These are phyloP conservation scores for Drosophila anomelani DNA, from an alignment of 2,888 invertebrate species.

Conservation along the genomic window DNA sequence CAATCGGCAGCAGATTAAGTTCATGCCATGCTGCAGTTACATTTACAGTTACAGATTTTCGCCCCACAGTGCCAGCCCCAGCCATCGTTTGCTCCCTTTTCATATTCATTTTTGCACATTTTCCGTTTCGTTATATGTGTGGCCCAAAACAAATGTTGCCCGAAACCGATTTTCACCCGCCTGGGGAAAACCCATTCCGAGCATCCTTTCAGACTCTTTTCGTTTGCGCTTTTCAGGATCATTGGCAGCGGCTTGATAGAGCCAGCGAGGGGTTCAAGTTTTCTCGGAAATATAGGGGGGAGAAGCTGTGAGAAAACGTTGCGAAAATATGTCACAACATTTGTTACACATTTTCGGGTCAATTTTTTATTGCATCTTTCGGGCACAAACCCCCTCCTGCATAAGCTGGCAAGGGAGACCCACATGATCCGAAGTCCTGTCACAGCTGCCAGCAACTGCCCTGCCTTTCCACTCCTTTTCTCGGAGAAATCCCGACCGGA, in stretches of 20 bases:
- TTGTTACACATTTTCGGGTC: slow-evolving; percentile 80
- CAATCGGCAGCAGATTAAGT: slow-evolving; percentile 77
- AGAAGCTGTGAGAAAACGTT: slow-evolving; percentile 45
- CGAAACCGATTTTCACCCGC: slow-evolving; percentile 68
- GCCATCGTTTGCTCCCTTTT: slow-evolving; percentile 38
- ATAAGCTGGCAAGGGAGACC: slow-evolving; percentile 52
- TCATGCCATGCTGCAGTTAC: slow-evolving; percentile 80
- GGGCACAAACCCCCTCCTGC: slow-evolving; percentile 28
- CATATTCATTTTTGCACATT: slow-evolving; percentile 73
- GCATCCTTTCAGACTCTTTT: slow-evolving; percentile 67
- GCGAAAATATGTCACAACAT: slow-evolving; percentile 79
- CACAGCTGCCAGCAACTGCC: slow-evolving; percentile 61
- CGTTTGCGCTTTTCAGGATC: slow-evolving; percentile 73
- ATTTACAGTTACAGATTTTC: slow-evolving; percentile 76
- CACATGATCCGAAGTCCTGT: slow-evolving; percentile 52
- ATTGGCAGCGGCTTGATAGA: slow-evolving; percentile 64
- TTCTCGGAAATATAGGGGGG: background rate
- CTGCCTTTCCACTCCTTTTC: slow-evolving; percentile 3
- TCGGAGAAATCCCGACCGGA: slow-evolving; percentile 4
- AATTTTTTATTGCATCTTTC: slow-evolving; percentile 71
- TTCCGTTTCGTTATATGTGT: slow-evolving; percentile 56
- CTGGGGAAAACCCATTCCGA: slow-evolving; percentile 36
- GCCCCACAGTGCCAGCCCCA: slow-evolving; percentile 35
- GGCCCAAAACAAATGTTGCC: slow-evolving; percentile 76
- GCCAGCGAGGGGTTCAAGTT: background rate